Evolutionary conservation across 2,113 vertebrate genomes (phyloP).

Genomic region (Tetrax tetrax): DNA sequence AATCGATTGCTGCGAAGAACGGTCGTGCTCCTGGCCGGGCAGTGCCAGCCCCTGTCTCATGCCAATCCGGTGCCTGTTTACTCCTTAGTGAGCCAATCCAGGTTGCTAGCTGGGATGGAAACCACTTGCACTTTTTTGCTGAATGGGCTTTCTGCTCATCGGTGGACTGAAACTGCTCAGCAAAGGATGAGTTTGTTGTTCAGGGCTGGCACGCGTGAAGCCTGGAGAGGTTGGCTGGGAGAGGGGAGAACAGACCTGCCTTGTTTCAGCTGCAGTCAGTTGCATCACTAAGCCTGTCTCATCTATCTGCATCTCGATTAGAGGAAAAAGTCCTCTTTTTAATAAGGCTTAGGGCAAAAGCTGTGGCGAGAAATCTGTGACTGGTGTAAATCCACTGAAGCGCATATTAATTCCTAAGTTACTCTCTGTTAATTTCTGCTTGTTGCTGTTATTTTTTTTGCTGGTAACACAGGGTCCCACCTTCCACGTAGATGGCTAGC

Average conservation of each 20-base stretch:
- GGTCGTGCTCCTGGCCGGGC: background rate
- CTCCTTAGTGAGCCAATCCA: background rate
- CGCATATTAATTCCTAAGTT: background rate
- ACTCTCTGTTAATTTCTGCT: background rate
- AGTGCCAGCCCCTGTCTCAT: background rate
- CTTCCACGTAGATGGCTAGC: background rate
- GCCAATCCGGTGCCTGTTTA: background rate
- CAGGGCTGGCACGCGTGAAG: fast-evolving
- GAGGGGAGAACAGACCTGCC: background rate
- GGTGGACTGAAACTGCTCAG: background rate
- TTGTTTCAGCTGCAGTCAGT: background rate
- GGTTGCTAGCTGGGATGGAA: background rate
- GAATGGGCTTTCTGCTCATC: background rate
- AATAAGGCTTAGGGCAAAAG: background rate
- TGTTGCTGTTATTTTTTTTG: background rate
- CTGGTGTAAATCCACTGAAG: background rate
- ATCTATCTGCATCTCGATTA: background rate
- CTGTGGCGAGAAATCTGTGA: background rate
- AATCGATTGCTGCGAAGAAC: background rate
- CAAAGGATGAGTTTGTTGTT: background rate
- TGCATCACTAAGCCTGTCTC: background rate
- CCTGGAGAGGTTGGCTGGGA: background rate
- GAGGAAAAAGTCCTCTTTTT: background rate
- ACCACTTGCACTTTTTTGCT: background rate
- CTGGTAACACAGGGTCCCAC: background rate